Conservation (phyloP, 2,888 invertebrate species). For the Dryobota labecula region DNA sequence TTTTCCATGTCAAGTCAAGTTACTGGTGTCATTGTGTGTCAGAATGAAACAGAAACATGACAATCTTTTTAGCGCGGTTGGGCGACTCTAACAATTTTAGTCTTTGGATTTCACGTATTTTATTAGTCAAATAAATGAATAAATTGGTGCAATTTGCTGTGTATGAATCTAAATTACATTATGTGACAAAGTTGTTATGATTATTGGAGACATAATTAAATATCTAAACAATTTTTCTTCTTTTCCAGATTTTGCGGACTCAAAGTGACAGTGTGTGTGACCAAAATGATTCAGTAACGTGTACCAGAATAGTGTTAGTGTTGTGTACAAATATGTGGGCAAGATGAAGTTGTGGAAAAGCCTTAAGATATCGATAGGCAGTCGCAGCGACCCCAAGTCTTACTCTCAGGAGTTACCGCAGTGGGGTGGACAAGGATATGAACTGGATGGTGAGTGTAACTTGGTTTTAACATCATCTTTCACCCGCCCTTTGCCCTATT, state of each 20-base stretch:
- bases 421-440: conserved; percentile 87
- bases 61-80: too few species aligned
- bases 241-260: conserved; percentile 63
- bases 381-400: conserved; percentile 82
- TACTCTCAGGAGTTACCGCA: conserved; percentile 84
- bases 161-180: too few species aligned
- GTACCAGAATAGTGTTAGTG: conserved; percentile 63
- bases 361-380: conserved; percentile 88
- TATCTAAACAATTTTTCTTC: conserved; percentile 52
- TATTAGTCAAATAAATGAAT: neutral
- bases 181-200: too few species aligned
- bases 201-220: neutral
- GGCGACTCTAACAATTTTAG: neutral
- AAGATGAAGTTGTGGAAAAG: conserved; percentile 90
- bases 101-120: neutral
- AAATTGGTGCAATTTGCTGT: neutral
- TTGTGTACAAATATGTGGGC: conserved; percentile 81
- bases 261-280: conserved; percentile 68
- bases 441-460: conserved; percentile 81
- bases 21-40: neutral
- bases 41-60: neutral
- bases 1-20: neutral
- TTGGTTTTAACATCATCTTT: neutral
- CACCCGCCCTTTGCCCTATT: neutral
- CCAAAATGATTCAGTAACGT: conserved; percentile 70